These are phyloP conservation scores for Zaprionus nigranus DNA, from an alignment of 1,140 invertebrate species.

Conservation along the genomic window DNA sequence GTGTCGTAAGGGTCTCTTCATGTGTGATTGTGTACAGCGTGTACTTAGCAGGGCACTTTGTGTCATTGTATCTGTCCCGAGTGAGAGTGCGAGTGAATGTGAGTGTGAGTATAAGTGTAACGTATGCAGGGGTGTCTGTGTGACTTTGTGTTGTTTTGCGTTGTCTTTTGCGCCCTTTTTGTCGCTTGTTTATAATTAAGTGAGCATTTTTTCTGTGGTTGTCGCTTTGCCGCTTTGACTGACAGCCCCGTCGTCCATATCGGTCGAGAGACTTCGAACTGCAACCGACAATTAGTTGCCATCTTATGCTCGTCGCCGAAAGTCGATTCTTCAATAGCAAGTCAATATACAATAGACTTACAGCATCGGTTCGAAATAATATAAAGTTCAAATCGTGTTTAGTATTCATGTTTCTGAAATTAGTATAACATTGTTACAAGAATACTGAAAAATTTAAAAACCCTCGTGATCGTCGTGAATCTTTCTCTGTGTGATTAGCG, in stretches of 20 bases:
- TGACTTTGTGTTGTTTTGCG: constrained; percentile 52
- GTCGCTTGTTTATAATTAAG: constrained; percentile 83
- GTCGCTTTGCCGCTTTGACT: constrained; percentile 71
- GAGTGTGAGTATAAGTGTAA: constrained; percentile 44
- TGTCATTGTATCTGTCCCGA: constrained; percentile 63
- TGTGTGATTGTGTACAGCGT: constrained; percentile 45
- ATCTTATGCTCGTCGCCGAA: constrained; percentile 83
- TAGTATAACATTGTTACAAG: neutral
- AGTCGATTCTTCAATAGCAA: constrained; percentile 64
- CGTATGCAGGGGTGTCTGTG: constrained; percentile 14
- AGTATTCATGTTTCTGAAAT: neutral
- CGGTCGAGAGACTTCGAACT: constrained; percentile 67
- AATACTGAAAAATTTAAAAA: neutral
- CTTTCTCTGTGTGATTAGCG: neutral
- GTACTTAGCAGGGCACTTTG: constrained; percentile 60
- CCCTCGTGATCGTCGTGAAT: neutral
- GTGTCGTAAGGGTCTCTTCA: constrained; percentile 58
- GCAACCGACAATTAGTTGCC: constrained; percentile 82
- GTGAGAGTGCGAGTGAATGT: constrained; percentile 27
- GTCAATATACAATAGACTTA: neutral
- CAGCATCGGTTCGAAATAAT: constrained; percentile 6
- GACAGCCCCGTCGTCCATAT: constrained; percentile 60
- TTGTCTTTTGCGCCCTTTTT: constrained; percentile 83
- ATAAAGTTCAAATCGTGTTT: neutral
- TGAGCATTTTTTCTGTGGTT: constrained; percentile 78